Base-by-base conservation (phyloP, 2,888 invertebrate genomes). In the Parasteatoda lunata region DNA sequence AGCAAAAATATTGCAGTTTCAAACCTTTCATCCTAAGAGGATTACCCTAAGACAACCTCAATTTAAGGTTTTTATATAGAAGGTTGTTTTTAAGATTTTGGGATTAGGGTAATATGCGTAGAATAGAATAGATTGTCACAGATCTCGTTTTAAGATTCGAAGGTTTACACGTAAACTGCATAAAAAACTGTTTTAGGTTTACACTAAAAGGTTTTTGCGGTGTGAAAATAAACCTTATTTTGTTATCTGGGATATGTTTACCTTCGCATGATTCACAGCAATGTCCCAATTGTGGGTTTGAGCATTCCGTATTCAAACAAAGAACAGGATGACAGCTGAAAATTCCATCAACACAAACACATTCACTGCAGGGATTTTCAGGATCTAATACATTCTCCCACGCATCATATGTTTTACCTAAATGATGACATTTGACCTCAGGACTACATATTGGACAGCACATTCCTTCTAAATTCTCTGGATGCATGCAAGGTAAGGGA, bases 241-340 rank as follows among this genome's bases (percentile, higher is more conserved):
- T 30, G 30, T 30, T 30, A 30, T 30, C 30, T 30, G 30, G 30
- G 30, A 30, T 47, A 45, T 13, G 13, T 69, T 78, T 82, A 85
- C 88, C 88, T 54, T 88, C 77, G 59, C 88, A 88, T 9, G 82
- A 71, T 59, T 85, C 76, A 51, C 88, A 88, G 59, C 88, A 88
- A 3, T 75, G 66, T 15, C 82, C 82, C 6, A 72, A 66, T 11
- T 85, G 78, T 64, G 88, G 88, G 64, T 88, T 88, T 2, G 88
- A 78, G 45, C 88, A 88, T 5, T 76, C 73, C 6, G 79, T 72
- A 3, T 82, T 81, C 5, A 78, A 64, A 8, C 88, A 88, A 30
- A 85, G 69, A 3, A 77, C 76, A 59, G 77, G 85, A 51, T 88
- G 85, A 45, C 88, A 88, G 59, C 77, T 81, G 8, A 81, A 77